Conservation (phyloP, 1,140 invertebrate species). For the Scaptomyza graminum region DNA sequence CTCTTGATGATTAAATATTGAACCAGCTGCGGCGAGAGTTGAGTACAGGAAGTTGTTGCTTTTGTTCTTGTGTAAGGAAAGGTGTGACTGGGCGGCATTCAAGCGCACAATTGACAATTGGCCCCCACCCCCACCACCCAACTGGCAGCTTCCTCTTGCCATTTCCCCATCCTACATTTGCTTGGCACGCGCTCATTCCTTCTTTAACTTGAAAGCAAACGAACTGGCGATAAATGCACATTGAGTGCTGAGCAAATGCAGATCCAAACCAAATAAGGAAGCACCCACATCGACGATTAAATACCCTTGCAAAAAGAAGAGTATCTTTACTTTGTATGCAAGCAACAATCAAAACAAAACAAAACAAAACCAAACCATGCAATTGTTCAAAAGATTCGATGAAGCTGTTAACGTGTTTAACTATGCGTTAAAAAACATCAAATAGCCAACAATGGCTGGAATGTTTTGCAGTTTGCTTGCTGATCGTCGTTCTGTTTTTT, state of each 20-base stretch:
- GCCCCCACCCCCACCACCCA: background rate
- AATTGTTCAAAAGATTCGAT: too few relatives aligned
- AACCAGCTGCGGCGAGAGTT: slow-evolving; percentile 48
- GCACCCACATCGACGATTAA: too few relatives aligned
- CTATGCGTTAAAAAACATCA: too few relatives aligned
- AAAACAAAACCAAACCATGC: too few relatives aligned
- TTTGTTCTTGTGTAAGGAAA: slow-evolving; percentile 10
- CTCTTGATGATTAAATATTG: slow-evolving; percentile 60
- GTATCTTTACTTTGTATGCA: too few relatives aligned
- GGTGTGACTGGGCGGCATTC: slow-evolving; percentile 45
- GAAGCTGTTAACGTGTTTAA: too few relatives aligned
- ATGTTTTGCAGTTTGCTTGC: background rate
- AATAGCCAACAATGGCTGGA: slow-evolving; percentile 12
- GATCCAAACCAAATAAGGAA: background rate
- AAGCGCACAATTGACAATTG: slow-evolving; percentile 70
- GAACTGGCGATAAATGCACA: slow-evolving; percentile 50
- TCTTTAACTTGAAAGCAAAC: slow-evolving; percentile 32
- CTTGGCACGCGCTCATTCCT: slow-evolving; percentile 25
- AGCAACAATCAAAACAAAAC: too few relatives aligned
- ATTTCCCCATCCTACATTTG: background rate
- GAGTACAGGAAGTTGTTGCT: slow-evolving; percentile 51
- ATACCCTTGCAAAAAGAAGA: too few relatives aligned
- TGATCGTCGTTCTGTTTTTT: slow-evolving; percentile 5
- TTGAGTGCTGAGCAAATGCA: slow-evolving; percentile 38
- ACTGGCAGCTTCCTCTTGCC: background rate